A percentile compares a stretch with the other conserved stretches of the same genome.
Conservation (phyloP, 2,797 vertebrate genomes). For the Sebastes hubbsi region DNA sequence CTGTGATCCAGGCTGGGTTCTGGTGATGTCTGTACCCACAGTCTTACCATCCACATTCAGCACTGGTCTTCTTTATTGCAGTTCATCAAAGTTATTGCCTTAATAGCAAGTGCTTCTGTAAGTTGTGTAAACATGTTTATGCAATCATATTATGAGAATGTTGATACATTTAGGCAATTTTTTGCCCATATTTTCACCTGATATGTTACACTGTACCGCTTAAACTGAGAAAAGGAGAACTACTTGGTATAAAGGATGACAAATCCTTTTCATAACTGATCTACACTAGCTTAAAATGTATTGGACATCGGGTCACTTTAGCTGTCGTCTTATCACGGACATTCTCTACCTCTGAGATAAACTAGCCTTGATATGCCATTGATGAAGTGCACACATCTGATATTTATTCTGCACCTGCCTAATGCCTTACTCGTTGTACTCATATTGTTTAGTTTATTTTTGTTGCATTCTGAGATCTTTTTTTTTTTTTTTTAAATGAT, state of each 20-base stretch:
- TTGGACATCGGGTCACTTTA: conserved; percentile 47
- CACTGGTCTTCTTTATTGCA: conserved; percentile 45
- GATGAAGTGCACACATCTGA: conserved; percentile 52
- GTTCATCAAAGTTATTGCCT: conserved; percentile 77
- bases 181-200: conserved; percentile 44
- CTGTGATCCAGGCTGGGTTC: conserved; percentile 64
- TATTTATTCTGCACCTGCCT: conserved; percentile 77
- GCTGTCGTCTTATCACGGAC: conserved; percentile 65
- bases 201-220: conserved; percentile 28
- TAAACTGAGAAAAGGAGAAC: conserved; percentile 41
- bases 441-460: conserved; percentile 47
- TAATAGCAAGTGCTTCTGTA: conserved; percentile 78
- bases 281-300: conserved; percentile 39
- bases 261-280: conserved; percentile 32
- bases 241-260: conserved; percentile 38
- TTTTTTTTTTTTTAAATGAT: conserved; percentile 35
- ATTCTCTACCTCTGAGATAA: conserved; percentile 84
- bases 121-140: conserved; percentile 73
- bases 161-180: conserved; percentile 64
- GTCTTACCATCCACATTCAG: conserved; percentile 34
- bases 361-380: conserved; percentile 66
- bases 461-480: conserved; percentile 50
- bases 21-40: conserved; percentile 39
- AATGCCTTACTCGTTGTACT: conserved; percentile 79
- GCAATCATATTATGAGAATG: conserved; percentile 71